These are phyloP conservation scores for Spilosoma lubricipeda DNA, from an alignment of 2,888 invertebrate species.

Conservation along the genomic window DNA sequence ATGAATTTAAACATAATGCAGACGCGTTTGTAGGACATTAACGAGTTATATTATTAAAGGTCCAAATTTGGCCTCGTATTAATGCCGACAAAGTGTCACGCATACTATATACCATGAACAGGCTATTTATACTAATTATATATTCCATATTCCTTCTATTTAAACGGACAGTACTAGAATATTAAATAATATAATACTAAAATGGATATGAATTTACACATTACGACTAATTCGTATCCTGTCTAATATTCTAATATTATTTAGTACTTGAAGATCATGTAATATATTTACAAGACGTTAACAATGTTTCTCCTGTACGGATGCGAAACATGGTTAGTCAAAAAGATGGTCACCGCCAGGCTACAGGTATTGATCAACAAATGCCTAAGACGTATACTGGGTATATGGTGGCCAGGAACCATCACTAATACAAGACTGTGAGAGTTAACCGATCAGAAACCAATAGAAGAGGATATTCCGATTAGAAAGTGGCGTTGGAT, in stretches of 20 bases:
- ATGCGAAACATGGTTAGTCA: too few relatives aligned
- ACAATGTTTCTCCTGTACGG: too few relatives aligned
- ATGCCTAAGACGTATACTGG: too few relatives aligned
- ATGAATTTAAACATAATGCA: background rate
- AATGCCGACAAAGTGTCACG: slow-evolving; percentile 17
- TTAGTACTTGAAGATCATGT: background rate
- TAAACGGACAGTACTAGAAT: slow-evolving; percentile 36
- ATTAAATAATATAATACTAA: slow-evolving; percentile 26
- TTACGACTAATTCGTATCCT: background rate
- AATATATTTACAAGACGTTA: background rate
- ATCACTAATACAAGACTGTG: too few relatives aligned
- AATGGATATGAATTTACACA: background rate
- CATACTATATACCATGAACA: slow-evolving; percentile 40
- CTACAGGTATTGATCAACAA: too few relatives aligned
- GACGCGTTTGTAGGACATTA: background rate
- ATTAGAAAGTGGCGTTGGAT: too few relatives aligned
- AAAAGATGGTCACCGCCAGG: too few relatives aligned
- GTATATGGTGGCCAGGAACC: too few relatives aligned
- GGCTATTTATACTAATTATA: slow-evolving; percentile 32
- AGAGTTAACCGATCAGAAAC: too few relatives aligned
- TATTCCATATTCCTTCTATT: slow-evolving; percentile 42
- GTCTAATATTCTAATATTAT: background rate
- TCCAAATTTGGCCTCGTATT: slow-evolving; percentile 13
- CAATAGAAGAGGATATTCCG: too few relatives aligned
- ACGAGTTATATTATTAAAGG: slow-evolving; percentile 1